These are phyloP conservation scores for Dicyrtomina minuta DNA, from an alignment of 2,888 invertebrate species.

Conservation along the genomic window DNA sequence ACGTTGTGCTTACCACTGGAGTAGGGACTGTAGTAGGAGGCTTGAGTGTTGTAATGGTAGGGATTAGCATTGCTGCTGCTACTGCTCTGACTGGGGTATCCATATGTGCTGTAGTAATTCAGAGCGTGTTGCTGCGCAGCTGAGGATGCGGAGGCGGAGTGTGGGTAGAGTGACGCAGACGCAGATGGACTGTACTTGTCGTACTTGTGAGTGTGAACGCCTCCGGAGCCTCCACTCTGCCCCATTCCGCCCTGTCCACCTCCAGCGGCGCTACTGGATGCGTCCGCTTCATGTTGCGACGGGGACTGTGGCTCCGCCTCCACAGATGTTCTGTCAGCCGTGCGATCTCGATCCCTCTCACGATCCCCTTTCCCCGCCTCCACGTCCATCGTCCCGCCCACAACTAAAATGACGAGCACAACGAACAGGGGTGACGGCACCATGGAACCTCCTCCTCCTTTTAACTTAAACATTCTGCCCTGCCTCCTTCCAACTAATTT, in stretches of 20 bases:
- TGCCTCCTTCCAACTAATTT: too few relatives aligned
- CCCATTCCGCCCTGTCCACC: not conserved
- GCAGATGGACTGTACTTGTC: slow-evolving; percentile 5
- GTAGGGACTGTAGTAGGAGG: too few relatives aligned
- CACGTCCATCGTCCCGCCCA: too few relatives aligned
- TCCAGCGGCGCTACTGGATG: not conserved
- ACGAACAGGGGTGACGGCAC: not conserved
- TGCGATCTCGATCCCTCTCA: not conserved
- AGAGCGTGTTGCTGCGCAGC: too few relatives aligned
- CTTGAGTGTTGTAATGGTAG: too few relatives aligned
- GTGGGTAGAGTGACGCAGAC: not conserved
- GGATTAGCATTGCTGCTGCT: slow-evolving; percentile 6
- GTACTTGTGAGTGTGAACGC: not conserved
- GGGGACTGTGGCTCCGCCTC: not conserved
- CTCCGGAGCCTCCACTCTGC: not conserved
- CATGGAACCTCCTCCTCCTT: not conserved
- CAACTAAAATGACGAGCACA: too few relatives aligned
- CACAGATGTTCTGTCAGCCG: not conserved
- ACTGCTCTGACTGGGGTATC: not conserved
- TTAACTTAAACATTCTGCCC: too few relatives aligned
- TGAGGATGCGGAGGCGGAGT: not conserved
- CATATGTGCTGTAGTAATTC: slow-evolving; percentile 18
- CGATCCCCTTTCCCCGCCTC: not conserved
- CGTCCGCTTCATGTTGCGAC: not conserved
- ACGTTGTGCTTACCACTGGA: too few relatives aligned